Base-by-base conservation (phyloP, 2,113 vertebrate genomes). In the Coregonus clupeaformis region DNA sequence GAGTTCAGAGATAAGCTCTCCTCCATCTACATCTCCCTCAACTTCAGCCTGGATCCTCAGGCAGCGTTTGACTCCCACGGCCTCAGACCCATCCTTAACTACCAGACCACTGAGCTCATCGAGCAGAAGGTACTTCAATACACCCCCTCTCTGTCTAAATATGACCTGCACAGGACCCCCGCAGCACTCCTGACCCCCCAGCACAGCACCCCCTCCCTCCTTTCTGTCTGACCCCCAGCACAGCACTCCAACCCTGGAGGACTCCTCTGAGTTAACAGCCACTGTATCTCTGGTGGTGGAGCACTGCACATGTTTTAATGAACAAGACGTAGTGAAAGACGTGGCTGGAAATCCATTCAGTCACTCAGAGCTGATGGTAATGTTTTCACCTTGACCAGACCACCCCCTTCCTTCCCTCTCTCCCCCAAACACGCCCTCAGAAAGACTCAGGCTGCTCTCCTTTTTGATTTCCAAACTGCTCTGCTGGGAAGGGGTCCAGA, bases 1-100 rank as follows among this genome's bases (percentile, higher is more conserved):
- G 96, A 97, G 16, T 98, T 98, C 85, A 92, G 96, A 79, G 96
- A 98, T 84, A 98, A 98, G 87, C 94, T 98, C 67, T 96, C 96
- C 16, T 88, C 95, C 18, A 96, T 98, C 81, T 92, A 91, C 49
- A 89, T 97, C 18, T 87, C 93, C 20, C 92, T 98, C 78, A 97
- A 95, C 91, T 96, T 96, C 90, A 95, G 93, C 68, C 84, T 98
- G 90, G 94, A 97, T 78, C 90, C 93, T 0, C 79, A 82, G 49
- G 93, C 94, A 1, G 88, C 95, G 0, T 83, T 85, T 0, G 95
- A 96, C 83, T 74, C 74, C 63, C 92, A 94, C 5, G 94, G 94
- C 55, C 91, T 97, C 60, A 85, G 84, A 24, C 96, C 96, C 69
- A 91, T 97, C 75, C 93, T 97, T 68, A 95, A 95, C 87, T 95